Evolutionary conservation across 2,797 vertebrate genomes (phyloP).

Genomic region (Brachyalestes nurse): DNA sequence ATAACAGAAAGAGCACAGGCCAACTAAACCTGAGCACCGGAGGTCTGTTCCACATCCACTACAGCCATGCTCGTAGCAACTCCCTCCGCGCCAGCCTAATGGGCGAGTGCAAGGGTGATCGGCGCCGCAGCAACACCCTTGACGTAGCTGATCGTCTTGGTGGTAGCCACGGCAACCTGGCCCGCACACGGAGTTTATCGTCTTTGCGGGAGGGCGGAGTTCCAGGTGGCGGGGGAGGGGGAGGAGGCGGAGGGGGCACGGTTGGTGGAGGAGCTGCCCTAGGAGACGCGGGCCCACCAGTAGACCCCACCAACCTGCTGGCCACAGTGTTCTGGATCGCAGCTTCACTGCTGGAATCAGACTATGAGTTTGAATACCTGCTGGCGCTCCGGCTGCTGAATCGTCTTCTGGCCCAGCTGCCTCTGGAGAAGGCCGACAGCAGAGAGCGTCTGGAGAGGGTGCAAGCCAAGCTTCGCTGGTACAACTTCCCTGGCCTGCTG

Average conservation of each 20-base stretch:
- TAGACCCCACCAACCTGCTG: slow-evolving; percentile 94
- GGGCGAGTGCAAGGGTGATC: slow-evolving; percentile 86
- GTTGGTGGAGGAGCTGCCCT: slow-evolving; percentile 9
- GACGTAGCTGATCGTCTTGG: slow-evolving; percentile 90
- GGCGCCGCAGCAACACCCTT: slow-evolving; percentile 93
- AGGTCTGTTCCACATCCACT: slow-evolving; percentile 78
- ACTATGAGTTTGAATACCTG: slow-evolving; percentile 98
- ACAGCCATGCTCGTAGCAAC: slow-evolving; percentile 86
- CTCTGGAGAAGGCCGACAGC: slow-evolving; percentile 92
- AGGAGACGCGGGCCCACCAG: slow-evolving; percentile 79
- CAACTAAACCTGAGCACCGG: slow-evolving; percentile 91
- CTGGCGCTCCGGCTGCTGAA: slow-evolving; percentile 94
- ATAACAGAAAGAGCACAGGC: slow-evolving; percentile 97
- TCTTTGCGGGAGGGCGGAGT: slow-evolving; percentile 88
- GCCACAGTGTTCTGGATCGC: slow-evolving; percentile 99
- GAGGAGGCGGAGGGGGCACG: slow-evolving; percentile 59
- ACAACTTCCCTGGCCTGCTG: slow-evolving; percentile 94
- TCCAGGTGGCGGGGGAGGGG: slow-evolving; percentile 53
- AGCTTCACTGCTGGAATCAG: slow-evolving; percentile 92
- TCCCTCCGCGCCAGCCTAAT: slow-evolving; percentile 90
- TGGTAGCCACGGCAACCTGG: slow-evolving; percentile 89
- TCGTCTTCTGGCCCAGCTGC: slow-evolving; percentile 93
- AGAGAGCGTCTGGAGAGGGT: slow-evolving; percentile 92
- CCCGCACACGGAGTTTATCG: slow-evolving; percentile 95
- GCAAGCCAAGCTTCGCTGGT: slow-evolving; percentile 94